Base-by-base conservation (phyloP, 1,140 invertebrate species). In the Muscidifurax raptorellus region DNA sequence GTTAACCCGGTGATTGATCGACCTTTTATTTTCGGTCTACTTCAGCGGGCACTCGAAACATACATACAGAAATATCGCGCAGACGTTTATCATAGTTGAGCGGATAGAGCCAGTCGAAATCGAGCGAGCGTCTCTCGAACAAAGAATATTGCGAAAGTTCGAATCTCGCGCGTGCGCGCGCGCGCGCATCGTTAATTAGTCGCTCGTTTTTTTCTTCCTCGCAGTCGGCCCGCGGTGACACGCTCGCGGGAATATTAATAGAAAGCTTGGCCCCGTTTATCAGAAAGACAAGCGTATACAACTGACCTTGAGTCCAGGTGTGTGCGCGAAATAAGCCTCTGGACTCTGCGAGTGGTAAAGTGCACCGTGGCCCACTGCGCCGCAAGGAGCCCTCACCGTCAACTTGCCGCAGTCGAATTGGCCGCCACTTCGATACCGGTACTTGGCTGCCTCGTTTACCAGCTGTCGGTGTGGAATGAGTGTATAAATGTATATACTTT, bases 321-420 rank as follows among this genome's bases (percentile, higher is more conserved):
- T 96, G 90, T 99, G 99, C 1, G 98, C 96, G 93, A 99, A 99
- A 93, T 98, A 99, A 2, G 97, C 98, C 94, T 99, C 99, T 0
- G 98, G 98, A 92, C 97, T 98, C 94, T 99, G 99, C 0, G 99
- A 99, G 94, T 99, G 99, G 93, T 99, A 99, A 0, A 99, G 93
- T 0, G 96, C 98, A 0, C 99, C 99, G 93, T 99, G 99, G 0
- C 97, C 97, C 1, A 97, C 96, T 0, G 97, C 97, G 40, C 96
- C 97, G 88, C 96, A 96, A 0, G 99, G 99, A 15, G 98, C 94
- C 74, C 99, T 94, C 47, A 99, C 95, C 0, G 99, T 99, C 72
- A 99, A 93, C 82, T 95, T 96, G 1, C 99, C 99, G 92, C 98
- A 99, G 87, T 98, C 95, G 90, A 97, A 99, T 87, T 95, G 92